Evolutionary conservation across 2,113 vertebrate species (phyloP).

Genomic region (Henicopernis longicauda): DNA sequence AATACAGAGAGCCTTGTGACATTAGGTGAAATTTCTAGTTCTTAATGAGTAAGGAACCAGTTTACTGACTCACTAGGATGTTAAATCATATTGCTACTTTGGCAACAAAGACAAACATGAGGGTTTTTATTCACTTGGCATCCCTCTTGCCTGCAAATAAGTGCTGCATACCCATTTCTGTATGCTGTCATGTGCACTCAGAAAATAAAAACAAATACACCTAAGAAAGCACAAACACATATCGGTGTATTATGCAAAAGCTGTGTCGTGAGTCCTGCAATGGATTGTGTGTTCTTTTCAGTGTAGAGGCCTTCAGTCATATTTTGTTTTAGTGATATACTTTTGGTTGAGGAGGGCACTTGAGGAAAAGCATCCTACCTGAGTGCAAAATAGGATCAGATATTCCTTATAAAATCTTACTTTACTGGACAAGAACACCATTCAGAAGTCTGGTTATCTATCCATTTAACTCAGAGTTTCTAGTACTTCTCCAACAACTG

Average conservation of each 20-base stretch:
- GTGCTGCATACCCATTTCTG: background rate
- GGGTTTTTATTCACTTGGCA: background rate
- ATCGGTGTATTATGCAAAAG: background rate
- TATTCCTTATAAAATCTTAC: background rate
- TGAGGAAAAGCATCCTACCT: background rate
- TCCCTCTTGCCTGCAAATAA: background rate
- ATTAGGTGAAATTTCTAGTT: background rate
- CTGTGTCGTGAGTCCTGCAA: background rate
- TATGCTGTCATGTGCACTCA: background rate
- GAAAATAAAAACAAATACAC: background rate
- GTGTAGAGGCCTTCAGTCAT: background rate
- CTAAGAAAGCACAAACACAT: background rate
- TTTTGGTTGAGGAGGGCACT: background rate
- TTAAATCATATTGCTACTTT: background rate
- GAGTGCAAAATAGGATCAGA: background rate
- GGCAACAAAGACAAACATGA: background rate
- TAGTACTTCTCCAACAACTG: background rate
- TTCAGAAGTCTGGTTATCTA: background rate
- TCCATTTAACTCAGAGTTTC: background rate
- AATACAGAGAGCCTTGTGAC: background rate
- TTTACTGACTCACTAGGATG: background rate
- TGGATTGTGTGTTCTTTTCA: rapidly evolving
- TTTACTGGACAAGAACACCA: background rate
- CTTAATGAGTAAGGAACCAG: background rate
- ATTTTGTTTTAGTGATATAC: rapidly evolving